Conservation (phyloP, 1,140 invertebrate genomes). For the Drosophila nasuta region DNA sequence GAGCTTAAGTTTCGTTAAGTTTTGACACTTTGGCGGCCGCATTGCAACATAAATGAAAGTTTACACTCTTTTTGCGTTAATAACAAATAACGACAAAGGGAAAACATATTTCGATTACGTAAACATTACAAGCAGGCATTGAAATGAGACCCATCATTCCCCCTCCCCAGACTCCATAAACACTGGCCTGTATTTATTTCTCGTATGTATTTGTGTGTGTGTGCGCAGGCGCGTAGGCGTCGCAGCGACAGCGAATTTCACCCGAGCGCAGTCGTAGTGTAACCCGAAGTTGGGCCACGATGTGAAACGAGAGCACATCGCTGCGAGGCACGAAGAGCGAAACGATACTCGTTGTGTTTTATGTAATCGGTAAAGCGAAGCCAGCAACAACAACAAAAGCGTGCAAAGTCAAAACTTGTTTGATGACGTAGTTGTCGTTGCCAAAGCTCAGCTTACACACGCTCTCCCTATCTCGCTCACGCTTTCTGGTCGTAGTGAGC, state of each 20-base stretch:
- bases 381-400: constrained; percentile 36
- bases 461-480: constrained; percentile 26
- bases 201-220: constrained; percentile 32
- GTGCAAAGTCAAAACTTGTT: constrained; percentile 65
- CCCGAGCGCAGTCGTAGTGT: constrained; percentile 35
- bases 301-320: constrained; percentile 71
- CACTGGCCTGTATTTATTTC: constrained; percentile 44
- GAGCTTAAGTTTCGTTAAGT: constrained; percentile 10
- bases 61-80: constrained; percentile 53
- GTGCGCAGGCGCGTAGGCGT: constrained; percentile 47
- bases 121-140: constrained; percentile 47
- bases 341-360: constrained; percentile 43
- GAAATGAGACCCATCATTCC: constrained; percentile 32
- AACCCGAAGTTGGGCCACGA: constrained; percentile 22
- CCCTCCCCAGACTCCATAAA: background rate
- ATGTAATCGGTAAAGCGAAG: constrained; percentile 67
- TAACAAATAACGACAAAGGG: constrained; percentile 65
- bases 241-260: constrained; percentile 48
- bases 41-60: constrained; percentile 80
- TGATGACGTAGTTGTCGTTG: constrained; percentile 63
- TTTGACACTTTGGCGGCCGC: constrained; percentile 47
- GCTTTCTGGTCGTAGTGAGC: constrained; percentile 39
- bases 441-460: constrained; percentile 45
- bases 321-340: constrained; percentile 46
- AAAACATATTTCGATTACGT: constrained; percentile 71